These are phyloP conservation scores for Gryon sp. DNA, from an alignment of 1,140 invertebrate genomes.

Conservation along the genomic window DNA sequence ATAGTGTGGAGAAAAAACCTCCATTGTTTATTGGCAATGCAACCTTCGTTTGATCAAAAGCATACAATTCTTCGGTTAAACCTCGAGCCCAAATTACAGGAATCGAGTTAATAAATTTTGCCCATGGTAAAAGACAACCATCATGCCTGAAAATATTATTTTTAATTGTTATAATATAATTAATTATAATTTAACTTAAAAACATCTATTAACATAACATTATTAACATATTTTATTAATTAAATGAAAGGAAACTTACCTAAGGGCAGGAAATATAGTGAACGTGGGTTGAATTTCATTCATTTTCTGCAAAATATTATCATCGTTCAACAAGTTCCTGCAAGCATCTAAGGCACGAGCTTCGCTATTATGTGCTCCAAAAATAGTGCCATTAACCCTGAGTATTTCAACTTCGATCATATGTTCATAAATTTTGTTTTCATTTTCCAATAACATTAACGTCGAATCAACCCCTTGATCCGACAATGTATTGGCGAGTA, in stretches of 20 bases:
- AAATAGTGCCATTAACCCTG: slow-evolving; percentile 56
- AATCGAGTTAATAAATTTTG: slow-evolving; percentile 67
- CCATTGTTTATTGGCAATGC: slow-evolving; percentile 70
- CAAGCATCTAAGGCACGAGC: slow-evolving; percentile 68
- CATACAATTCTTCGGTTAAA: slow-evolving; percentile 72
- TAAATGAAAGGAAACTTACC: slow-evolving; percentile 60
- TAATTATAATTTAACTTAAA: background rate
- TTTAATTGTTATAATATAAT: background rate
- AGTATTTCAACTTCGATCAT: slow-evolving; percentile 71
- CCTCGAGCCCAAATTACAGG: slow-evolving; percentile 74
- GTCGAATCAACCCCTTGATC: slow-evolving; percentile 71
- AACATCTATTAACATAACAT: slow-evolving; percentile 1
- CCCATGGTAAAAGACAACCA: slow-evolving; percentile 74
- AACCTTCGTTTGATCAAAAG: slow-evolving; percentile 71
- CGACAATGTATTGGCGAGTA: slow-evolving; percentile 74
- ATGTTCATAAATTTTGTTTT: slow-evolving; percentile 69
- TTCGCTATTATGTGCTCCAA: slow-evolving; percentile 37
- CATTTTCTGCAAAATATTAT: slow-evolving; percentile 64
- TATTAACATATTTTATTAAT: no score
- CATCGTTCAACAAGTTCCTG: slow-evolving; percentile 65
- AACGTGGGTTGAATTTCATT: slow-evolving; percentile 72
- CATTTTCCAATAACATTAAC: slow-evolving; percentile 65
- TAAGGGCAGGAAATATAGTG: slow-evolving; percentile 72
- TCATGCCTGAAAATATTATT: slow-evolving; percentile 71
- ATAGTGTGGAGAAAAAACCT: slow-evolving; percentile 69